Conservation (phyloP, 1,140 invertebrate species). For the Antheraea pernyi region DNA sequence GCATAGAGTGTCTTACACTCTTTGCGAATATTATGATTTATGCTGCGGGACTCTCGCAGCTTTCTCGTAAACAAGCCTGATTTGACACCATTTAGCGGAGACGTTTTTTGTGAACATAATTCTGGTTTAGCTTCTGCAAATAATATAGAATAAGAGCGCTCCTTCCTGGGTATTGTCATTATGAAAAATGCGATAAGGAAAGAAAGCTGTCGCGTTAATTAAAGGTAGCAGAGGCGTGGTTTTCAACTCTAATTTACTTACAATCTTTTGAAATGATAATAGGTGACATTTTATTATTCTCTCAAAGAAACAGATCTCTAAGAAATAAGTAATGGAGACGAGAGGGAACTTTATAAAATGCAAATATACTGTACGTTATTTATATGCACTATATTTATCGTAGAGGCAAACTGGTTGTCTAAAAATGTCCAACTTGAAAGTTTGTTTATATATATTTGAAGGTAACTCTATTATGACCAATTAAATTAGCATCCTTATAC, state of each 20-base stretch:
- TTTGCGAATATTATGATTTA: constrained; percentile 50
- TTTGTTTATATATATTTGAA: no score
- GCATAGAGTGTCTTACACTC: constrained; percentile 31
- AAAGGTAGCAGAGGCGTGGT: constrained; percentile 48
- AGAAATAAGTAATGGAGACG: background rate
- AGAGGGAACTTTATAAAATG: no score
- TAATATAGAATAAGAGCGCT: constrained; percentile 63
- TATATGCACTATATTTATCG: no score
- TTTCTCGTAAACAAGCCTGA: constrained; percentile 40
- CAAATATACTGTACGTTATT: no score
- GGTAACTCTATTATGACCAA: no score
- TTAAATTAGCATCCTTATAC: no score
- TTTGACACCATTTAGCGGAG: constrained; percentile 43
- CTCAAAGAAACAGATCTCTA: constrained; percentile 19
- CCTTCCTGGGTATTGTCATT: constrained; percentile 62
- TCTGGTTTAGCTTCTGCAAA: constrained; percentile 36
- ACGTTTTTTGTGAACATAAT: constrained; percentile 42
- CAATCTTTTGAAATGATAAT: constrained; percentile 44
- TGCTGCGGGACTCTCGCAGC: constrained; percentile 16
- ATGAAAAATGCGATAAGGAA: constrained; percentile 66
- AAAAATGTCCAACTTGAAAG: no score
- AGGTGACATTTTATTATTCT: constrained; percentile 23
- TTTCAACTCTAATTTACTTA: constrained; percentile 41
- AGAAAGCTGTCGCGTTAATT: constrained; percentile 64
- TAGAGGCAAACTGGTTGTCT: no score